Evolutionary conservation across 2,888 invertebrate species (phyloP).

Genomic region (Leucophenga montana): DNA sequence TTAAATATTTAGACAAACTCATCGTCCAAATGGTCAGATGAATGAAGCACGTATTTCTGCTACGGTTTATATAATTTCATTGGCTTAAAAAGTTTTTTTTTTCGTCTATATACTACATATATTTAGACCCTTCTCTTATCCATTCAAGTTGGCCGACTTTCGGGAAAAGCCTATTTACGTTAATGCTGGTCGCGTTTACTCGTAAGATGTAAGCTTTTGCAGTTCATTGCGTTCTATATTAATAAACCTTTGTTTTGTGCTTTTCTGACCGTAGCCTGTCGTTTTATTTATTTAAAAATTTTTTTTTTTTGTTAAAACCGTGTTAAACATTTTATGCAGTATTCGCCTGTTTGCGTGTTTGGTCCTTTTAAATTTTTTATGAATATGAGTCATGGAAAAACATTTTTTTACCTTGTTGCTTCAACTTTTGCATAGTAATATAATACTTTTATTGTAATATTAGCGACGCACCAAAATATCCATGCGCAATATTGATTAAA

Average conservation of each 20-base stretch:
- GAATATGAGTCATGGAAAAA: constrained; percentile 51
- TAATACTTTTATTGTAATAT: constrained; percentile 22
- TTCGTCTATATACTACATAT: background rate
- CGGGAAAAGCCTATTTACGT: constrained; percentile 25
- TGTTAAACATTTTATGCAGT: constrained; percentile 21
- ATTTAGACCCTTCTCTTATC: background rate
- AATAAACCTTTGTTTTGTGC: background rate
- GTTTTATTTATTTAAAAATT: background rate
- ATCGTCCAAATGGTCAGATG: background rate
- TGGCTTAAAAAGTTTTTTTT: background rate
- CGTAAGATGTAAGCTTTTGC: background rate
- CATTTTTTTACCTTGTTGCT: constrained; percentile 16
- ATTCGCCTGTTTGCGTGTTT: constrained; percentile 23
- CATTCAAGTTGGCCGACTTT: background rate
- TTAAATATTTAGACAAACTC: too few relatives aligned
- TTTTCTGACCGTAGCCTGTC: background rate
- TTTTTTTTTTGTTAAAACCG: background rate
- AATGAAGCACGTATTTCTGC: background rate
- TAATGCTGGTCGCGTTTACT: constrained; percentile 15
- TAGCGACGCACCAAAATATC: constrained; percentile 19
- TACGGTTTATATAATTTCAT: background rate
- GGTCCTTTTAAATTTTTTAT: constrained; percentile 12
- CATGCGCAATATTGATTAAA: constrained; percentile 17
- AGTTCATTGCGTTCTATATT: background rate
- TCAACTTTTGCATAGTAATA: constrained; percentile 54